phyloP scores from a whole-genome alignment of 2,113 vertebrate species.

The Ceyx melanurus region DNA sequence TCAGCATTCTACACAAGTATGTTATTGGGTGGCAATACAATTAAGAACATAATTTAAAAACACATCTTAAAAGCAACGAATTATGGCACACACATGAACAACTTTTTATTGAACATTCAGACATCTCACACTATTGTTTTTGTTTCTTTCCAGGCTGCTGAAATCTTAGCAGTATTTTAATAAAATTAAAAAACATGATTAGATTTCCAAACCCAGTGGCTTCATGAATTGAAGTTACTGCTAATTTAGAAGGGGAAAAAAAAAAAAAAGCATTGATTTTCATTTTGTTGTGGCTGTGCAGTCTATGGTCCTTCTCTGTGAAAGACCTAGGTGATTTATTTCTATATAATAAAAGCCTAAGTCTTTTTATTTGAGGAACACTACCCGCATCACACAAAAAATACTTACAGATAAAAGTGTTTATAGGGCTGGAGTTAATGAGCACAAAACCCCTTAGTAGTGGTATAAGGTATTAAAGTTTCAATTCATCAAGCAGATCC shows the following conservation, averaged over 20 bases:
- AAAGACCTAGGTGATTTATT: neutral
- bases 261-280: neutral
- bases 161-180: too few relatives aligned
- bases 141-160: too few relatives aligned
- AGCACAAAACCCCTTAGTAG: neutral
- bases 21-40: too few relatives aligned
- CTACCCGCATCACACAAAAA: neutral
- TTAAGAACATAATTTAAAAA: too few relatives aligned
- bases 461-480: neutral
- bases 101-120: too few relatives aligned
- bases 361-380: neutral
- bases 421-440: neutral
- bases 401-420: rapidly evolving
- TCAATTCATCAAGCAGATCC: neutral
- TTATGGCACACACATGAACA: too few relatives aligned
- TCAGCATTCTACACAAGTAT: too few relatives aligned
- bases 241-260: neutral
- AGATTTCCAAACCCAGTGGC: too few relatives aligned
- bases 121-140: too few relatives aligned
- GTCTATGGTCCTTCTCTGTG: neutral
- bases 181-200: too few relatives aligned
- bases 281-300: neutral
- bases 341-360: neutral
- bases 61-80: too few relatives aligned
- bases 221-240: too few relatives aligned